Evolutionary conservation across 2,888 invertebrate genomes (phyloP), one percentile per base, ranked within the genome.

Genomic region (Elmis aenea): DNA sequence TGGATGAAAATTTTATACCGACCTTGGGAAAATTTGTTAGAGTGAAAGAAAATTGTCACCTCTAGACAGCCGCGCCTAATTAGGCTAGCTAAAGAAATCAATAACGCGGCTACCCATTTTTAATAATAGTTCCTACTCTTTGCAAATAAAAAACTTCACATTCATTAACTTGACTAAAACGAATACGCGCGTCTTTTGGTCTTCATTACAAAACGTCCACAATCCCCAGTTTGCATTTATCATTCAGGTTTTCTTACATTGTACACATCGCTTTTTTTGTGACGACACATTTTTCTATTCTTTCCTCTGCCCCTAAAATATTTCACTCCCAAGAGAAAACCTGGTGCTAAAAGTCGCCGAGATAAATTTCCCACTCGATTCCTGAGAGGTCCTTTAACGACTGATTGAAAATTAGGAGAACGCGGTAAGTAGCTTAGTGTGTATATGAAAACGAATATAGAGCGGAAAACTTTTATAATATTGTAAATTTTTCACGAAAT

Each of bases 221-320:
- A 48, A 52, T 46, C 54, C 57, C 56, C 55, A 51, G 48, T 49
- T 46, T 48, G 45, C 56, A 57, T 59, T 59, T 56, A 53, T 59
- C 57, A 58, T 59, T 50, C 52, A 38, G 50, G 55, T 51, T 57
- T 54, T 51, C 57, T 57, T 57, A 57, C 54, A 53, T 55, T 55
- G 57, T 58, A 54, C 56, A 54, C 57, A 56, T 55, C 55, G 58
- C 55, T 55, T 55, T 55, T 58, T 58, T 53, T 56, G 56, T 50
- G 53, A 50, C 56, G 54, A 54, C 57, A 55, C 58, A 55, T 57
- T 59, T 59, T 58, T 55, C 59, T 51, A 52, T 57, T 56, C 54
- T 50, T 55, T 54, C 45, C 49, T 51, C 48, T 48, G 50, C 52
- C 46, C 43, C 51, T 50, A 52, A 55, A 55, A 57, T 57, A 55